Evolutionary conservation across 2,888 invertebrate species (phyloP), one percentile per base, ranked within the genome.

Genomic region (Diaprepes abbreviatus): DNA sequence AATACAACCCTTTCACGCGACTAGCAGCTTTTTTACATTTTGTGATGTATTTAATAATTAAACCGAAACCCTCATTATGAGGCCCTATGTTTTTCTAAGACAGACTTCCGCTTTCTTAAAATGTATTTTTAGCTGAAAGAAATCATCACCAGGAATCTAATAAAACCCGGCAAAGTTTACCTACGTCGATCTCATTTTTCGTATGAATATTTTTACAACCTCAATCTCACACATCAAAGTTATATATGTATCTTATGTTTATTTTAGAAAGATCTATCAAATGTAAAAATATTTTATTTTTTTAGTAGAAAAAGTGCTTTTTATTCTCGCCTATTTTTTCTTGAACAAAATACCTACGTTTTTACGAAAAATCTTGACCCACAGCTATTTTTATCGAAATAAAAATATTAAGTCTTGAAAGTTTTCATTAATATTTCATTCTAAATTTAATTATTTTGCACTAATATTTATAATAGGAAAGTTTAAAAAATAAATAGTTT

Each of bases 401-500:
- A 5, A 35, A 38, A 57, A 57, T 14, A 24, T 35, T 10, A 28
- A 52, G 28, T 10, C 14, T 28, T 19, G 9, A 7, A 45, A 19
- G 4, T 19, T 45, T 19, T 28, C n/a, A 1, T 14, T 16, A 14
- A 14, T 31, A 6, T 28, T 55, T 33, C 31, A 33, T 35, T 62
- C 52, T 50, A 52, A 62, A 62, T 62, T 62, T 62, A 62, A 62
- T 62, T 48, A 50, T 35, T 21, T 38, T 38, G 36, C 12, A 16
- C 52, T 50, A 52, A 50, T 54, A 54, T 63, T 63, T 63, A 63
- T 36, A 52, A 14, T 40, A 28, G 10, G 28, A 55, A 43, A 48
- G 17, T 21, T 45, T 65, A 28, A 43, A 63, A 63, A 54, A 63
- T 33, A 63, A 63, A 63, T 63, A 43, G 33, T 55, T 64, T 62